Percentiles rank a stretch among this genome's conserved stretches.
Conservation (phyloP, 2,888 invertebrate genomes). For the Agrochola circellaris region DNA sequence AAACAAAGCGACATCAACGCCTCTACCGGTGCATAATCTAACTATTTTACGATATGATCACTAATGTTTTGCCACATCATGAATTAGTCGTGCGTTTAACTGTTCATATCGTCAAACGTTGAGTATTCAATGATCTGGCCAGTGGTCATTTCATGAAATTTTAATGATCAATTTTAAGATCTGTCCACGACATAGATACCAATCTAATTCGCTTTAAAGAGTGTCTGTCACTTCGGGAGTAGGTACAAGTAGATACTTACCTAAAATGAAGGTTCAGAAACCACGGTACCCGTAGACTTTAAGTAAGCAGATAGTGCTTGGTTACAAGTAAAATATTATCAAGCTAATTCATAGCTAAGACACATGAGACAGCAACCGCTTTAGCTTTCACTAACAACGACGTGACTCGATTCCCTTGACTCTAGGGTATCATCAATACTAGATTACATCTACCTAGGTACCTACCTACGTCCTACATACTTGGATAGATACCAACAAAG, state of each 20-base stretch:
- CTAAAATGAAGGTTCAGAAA: not conserved
- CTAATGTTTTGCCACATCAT: no score
- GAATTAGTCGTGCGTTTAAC: no score
- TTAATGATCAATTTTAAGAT: no score
- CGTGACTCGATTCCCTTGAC: constrained; percentile 41
- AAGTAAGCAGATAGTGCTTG: no score
- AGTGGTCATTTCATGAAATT: no score
- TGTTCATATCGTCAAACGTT: no score
- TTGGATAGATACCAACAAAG: not conserved
- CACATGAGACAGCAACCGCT: constrained; percentile 45
- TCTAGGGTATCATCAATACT: constrained; percentile 40
- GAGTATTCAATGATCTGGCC: no score
- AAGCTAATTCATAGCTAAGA: constrained; percentile 41
- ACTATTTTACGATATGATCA: no score
- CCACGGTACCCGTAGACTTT: no score
- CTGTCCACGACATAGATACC: no score
- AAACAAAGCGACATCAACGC: no score
- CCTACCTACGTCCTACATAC: not conserved
- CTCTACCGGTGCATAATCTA: no score
- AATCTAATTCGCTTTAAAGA: not conserved
- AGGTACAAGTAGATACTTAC: not conserved
- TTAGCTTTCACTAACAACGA: constrained; percentile 55
- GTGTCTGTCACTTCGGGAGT: not conserved
- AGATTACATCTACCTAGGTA: constrained; percentile 12
- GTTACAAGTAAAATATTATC: not conserved